phyloP scores from a whole-genome alignment of 2,113 vertebrate species.

The Nanorana parkeri region DNA sequence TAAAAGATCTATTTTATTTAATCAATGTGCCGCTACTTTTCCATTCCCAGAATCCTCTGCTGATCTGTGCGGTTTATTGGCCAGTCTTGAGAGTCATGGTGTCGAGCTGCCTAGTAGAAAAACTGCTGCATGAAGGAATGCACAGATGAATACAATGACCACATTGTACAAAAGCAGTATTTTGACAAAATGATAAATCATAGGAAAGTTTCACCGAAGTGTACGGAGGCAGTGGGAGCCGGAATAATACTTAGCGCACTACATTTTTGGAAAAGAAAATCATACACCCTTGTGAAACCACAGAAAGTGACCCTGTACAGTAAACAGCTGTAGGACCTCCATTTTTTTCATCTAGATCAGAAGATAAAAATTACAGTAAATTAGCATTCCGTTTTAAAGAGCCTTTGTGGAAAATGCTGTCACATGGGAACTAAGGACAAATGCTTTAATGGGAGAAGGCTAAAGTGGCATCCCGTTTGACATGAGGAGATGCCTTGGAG shows the following conservation, averaged over 20 bases:
- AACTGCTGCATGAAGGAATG: background rate
- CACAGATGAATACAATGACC: constrained; percentile 18
- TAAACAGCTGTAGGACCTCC: no score
- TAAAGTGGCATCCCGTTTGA: no score
- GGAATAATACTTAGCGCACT: background rate
- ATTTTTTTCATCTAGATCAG: no score
- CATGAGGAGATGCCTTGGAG: no score
- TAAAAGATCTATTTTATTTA: background rate
- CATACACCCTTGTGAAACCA: background rate
- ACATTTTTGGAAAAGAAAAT: constrained; percentile 1
- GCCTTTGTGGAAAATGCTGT: no score
- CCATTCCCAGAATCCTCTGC: constrained; percentile 1
- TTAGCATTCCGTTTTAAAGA: no score
- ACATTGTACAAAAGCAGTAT: constrained; percentile 11
- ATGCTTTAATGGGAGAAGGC: no score
- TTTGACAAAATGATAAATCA: constrained; percentile 37
- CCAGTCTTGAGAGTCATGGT: background rate
- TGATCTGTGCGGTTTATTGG: constrained; percentile 7
- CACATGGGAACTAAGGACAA: no score
- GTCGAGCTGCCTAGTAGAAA: background rate
- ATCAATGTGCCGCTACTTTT: background rate
- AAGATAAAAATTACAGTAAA: no score
- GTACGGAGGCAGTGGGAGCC: background rate
- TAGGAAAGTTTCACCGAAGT: background rate
- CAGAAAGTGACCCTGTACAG: no score